Conservation (phyloP, 2,888 invertebrate genomes). For the Ectemnius cavifrons region DNA sequence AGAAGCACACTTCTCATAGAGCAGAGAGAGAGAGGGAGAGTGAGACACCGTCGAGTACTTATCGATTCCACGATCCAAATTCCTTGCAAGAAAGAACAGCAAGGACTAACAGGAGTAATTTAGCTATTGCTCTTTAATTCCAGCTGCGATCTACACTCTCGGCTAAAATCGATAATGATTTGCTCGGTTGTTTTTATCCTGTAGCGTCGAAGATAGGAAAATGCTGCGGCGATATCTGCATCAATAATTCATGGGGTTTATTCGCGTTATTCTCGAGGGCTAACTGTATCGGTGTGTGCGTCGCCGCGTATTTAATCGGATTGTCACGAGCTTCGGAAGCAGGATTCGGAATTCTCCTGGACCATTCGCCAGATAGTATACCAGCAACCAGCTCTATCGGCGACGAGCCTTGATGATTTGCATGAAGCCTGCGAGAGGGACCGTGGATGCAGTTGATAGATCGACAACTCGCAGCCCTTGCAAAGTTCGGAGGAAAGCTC, state of each 20-base stretch:
- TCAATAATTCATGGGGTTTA: slow-evolving; percentile 45
- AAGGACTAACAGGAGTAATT: background rate
- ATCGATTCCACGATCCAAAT: background rate
- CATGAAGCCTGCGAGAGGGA: slow-evolving; percentile 13
- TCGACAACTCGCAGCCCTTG: background rate
- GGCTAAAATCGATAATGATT: background rate
- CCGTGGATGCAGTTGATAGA: background rate
- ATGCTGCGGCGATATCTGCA: slow-evolving; percentile 33
- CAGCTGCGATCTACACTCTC: background rate
- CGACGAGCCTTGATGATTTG: slow-evolving; percentile 22
- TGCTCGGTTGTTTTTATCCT: background rate
- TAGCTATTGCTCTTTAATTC: background rate
- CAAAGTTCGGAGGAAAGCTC: slow-evolving; percentile 3
- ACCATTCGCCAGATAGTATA: slow-evolving; percentile 6
- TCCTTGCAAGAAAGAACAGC: background rate
- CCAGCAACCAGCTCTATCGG: background rate
- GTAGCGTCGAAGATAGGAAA: background rate
- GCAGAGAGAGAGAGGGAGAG: background rate
- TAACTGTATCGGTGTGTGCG: slow-evolving; percentile 18
- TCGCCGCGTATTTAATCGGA: slow-evolving; percentile 31
- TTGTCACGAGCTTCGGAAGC: slow-evolving; percentile 9
- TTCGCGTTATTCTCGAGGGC: background rate
- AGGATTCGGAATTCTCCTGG: background rate
- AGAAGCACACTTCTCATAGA: slow-evolving; percentile 2
- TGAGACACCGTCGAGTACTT: background rate